These are phyloP conservation scores for Engraulis encrasicolus DNA, from an alignment of 2,113 vertebrate species.

Conservation along the genomic window DNA sequence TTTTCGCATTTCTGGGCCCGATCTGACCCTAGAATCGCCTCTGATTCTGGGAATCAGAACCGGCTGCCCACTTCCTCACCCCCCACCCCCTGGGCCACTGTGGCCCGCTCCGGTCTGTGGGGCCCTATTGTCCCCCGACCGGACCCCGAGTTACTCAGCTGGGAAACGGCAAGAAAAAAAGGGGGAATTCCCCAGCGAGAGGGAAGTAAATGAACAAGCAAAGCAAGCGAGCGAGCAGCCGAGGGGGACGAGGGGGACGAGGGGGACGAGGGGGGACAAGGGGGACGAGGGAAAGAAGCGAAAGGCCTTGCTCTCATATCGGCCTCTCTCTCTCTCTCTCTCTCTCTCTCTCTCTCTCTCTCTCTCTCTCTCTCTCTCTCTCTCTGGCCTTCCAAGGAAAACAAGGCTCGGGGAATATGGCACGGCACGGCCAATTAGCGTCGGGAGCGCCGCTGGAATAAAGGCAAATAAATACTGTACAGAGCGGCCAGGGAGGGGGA, in stretches of 20 bases:
- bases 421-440: conserved; percentile 55
- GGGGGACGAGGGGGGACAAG: background rate
- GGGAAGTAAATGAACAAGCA: too few relatives aligned
- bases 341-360: too few relatives aligned
- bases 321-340: too few relatives aligned
- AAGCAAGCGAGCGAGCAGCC: too few relatives aligned
- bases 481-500: background rate
- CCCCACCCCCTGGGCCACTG: background rate
- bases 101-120: background rate
- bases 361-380: too few relatives aligned
- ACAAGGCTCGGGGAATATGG: conserved; percentile 58
- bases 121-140: background rate
- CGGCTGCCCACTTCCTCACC: background rate
- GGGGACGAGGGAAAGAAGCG: background rate
- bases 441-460: conserved; percentile 52
- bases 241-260: conserved; percentile 49
- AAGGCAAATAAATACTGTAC: conserved; percentile 55
- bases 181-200: conserved; percentile 23
- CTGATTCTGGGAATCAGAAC: conserved; percentile 2
- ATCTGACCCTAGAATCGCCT: too few relatives aligned
- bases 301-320: too few relatives aligned
- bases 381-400: conserved; percentile 68
- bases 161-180: background rate
- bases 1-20: too few relatives aligned
- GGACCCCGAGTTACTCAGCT: background rate